Evolutionary conservation across 2,113 vertebrate species (phyloP).

Genomic region (Elachura formosa): DNA sequence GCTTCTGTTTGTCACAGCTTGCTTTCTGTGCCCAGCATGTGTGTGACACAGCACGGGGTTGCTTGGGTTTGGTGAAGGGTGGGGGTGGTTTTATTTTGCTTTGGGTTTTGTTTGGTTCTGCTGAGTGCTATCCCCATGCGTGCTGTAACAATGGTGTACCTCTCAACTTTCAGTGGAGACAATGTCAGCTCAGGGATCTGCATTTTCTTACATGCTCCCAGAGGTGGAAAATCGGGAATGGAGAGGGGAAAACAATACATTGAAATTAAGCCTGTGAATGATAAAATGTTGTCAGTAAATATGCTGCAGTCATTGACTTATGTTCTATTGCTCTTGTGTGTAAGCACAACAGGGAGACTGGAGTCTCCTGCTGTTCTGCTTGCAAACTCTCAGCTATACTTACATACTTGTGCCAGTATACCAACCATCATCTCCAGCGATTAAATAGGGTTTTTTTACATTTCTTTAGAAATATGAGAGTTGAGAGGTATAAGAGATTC

Average conservation of each 20-base stretch:
- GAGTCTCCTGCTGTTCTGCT: background rate
- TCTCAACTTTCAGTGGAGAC: constrained; percentile 64
- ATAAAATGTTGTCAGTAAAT: background rate
- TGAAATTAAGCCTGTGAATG: constrained; percentile 7
- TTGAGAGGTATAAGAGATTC: constrained; percentile 66
- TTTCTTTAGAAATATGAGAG: constrained; percentile 18
- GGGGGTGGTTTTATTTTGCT: background rate
- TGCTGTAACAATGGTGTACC: constrained; percentile 57
- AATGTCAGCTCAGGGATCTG: background rate
- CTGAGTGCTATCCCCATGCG: constrained; percentile 58
- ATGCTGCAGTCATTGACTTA: background rate
- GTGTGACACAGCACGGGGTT: constrained; percentile 64
- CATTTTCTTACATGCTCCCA: background rate
- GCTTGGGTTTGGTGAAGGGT: constrained; percentile 2
- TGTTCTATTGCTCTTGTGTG: background rate
- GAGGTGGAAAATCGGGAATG: background rate
- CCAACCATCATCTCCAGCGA: background rate
- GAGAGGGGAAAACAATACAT: background rate
- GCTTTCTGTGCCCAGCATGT: constrained; percentile 73
- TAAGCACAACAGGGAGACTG: background rate
- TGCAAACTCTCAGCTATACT: background rate
- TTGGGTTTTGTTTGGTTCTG: constrained; percentile 46
- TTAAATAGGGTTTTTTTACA: background rate
- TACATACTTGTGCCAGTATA: background rate
- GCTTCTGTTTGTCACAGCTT: constrained; percentile 74